Conservation (phyloP, 2,113 vertebrate species). For the Eurystomus gularis region DNA sequence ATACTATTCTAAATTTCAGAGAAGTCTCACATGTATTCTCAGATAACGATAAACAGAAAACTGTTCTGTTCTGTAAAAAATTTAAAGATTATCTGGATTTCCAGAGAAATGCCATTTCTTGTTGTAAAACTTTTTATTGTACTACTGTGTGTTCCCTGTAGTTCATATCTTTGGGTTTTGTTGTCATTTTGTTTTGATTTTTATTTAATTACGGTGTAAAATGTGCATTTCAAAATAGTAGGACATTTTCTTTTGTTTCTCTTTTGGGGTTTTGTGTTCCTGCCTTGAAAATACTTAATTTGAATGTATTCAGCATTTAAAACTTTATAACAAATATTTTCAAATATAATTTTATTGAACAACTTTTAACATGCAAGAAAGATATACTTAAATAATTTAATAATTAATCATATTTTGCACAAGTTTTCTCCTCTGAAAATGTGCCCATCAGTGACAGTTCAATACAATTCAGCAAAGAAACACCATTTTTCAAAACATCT, state of each 20-base stretch:
- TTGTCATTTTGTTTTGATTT: not conserved
- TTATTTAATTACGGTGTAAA: not conserved
- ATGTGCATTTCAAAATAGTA: not conserved
- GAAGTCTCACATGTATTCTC: not conserved
- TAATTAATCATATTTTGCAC: not conserved
- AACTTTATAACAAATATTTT: not conserved
- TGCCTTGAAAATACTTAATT: not conserved
- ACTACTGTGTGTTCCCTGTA: not conserved
- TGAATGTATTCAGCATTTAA: not conserved
- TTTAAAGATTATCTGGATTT: not conserved
- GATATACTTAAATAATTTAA: not conserved
- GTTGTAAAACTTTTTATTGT: fast-evolving
- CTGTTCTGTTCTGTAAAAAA: not conserved
- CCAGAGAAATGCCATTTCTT: fast-evolving
- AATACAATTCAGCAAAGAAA: not conserved
- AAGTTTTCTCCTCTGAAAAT: not conserved
- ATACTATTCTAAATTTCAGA: not conserved
- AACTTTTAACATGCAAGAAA: not conserved
- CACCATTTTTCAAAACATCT: not conserved
- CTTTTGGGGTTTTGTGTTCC: not conserved
- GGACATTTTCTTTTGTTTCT: fast-evolving
- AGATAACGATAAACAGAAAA: not conserved
- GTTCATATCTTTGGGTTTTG: fast-evolving
- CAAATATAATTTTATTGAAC: not conserved
- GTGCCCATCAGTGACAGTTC: not conserved